These are phyloP conservation scores for Tetragnatha montana DNA, from an alignment of 2,888 invertebrate species.

Conservation along the genomic window DNA sequence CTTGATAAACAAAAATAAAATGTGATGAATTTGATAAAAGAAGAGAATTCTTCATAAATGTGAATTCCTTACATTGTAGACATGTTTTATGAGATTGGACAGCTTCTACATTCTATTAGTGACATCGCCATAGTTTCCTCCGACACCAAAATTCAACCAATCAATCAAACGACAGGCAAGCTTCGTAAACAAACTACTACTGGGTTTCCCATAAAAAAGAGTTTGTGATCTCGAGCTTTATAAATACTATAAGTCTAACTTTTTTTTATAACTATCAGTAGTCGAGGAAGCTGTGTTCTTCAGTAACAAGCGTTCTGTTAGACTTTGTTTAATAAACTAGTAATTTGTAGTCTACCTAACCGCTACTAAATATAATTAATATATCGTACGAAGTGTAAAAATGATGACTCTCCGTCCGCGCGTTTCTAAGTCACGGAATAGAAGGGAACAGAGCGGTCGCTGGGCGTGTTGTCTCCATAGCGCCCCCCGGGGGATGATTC, in stretches of 20 bases:
- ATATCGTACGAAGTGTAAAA: conserved; percentile 57
- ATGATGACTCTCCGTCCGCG: conserved; percentile 16
- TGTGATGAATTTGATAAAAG: no score
- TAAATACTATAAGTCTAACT: conserved; percentile 64
- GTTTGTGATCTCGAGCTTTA: conserved; percentile 25
- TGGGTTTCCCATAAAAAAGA: conserved; percentile 6
- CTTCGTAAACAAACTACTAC: conserved; percentile 27
- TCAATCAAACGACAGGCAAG: not conserved
- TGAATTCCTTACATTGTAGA: no score
- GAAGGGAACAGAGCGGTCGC: no score
- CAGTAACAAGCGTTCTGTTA: conserved; percentile 53
- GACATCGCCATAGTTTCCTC: not conserved
- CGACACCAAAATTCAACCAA: not conserved
- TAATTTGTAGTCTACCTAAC: conserved; percentile 52
- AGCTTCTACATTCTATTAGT: not conserved
- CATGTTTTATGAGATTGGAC: no score
- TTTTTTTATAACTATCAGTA: conserved; percentile 54
- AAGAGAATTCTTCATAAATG: no score
- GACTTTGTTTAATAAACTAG: conserved; percentile 55
- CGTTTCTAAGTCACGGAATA: not conserved
- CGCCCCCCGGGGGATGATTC: no score
- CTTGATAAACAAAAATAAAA: no score
- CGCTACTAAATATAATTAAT: conserved; percentile 59
- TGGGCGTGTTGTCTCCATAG: no score
- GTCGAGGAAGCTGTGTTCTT: conserved; percentile 35